Evolutionary conservation across 1,140 invertebrate species (phyloP).

Genomic region (Saccostrea glomerata): DNA sequence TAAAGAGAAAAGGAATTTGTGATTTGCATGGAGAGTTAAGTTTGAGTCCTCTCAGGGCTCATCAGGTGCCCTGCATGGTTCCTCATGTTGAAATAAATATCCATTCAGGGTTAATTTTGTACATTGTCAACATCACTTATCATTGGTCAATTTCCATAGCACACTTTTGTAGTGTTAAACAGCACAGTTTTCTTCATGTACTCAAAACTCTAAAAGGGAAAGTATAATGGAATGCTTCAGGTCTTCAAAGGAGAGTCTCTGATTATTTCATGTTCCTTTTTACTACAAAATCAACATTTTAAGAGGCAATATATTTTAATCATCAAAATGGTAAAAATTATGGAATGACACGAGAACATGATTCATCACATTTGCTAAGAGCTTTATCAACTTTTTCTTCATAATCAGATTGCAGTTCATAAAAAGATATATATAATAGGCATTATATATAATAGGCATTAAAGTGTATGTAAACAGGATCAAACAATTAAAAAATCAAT

Average conservation of each 20-base stretch:
- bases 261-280: neutral
- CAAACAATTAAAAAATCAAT: neutral
- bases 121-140: neutral
- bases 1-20: neutral
- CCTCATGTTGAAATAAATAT: neutral
- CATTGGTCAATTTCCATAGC: neutral
- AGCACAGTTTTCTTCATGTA: neutral
- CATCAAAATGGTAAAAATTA: neutral
- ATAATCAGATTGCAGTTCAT: neutral
- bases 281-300: neutral
- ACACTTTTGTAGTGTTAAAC: neutral
- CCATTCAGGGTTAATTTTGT: neutral
- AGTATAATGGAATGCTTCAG: neutral
- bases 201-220: neutral
- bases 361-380: neutral
- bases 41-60: neutral
- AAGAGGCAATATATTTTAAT: neutral
- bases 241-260: neutral
- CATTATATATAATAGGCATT: neutral
- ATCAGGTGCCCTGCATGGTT: neutral
- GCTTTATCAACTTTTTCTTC: slow-evolving; percentile 1
- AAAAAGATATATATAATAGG: neutral
- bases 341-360: slow-evolving; percentile 1
- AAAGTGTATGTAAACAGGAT: neutral
- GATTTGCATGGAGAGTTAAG: neutral